These are phyloP conservation scores for Solea solea DNA, from an alignment of 2,113 vertebrate species.

Conservation along the genomic window DNA sequence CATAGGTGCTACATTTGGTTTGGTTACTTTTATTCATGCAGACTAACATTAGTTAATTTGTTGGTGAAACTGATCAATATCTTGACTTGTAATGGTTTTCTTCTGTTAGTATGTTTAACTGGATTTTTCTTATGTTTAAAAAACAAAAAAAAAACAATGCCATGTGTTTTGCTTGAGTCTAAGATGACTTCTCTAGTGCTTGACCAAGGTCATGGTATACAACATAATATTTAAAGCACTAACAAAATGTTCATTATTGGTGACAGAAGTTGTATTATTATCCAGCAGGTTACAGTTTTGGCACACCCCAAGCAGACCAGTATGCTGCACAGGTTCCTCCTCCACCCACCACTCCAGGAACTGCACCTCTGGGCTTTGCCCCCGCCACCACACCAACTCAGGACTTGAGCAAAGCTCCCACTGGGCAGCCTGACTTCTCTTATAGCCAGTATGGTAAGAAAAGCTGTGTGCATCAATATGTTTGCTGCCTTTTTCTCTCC, in stretches of 20 bases:
- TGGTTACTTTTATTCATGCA: not conserved
- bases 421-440: conserved; percentile 95
- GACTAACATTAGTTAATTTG: not conserved
- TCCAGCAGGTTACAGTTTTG: conserved; percentile 92
- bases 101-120: not conserved
- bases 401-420: conserved; percentile 96
- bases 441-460: conserved; percentile 98
- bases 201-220: not conserved
- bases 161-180: not conserved
- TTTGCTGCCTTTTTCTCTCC: conserved; percentile 47
- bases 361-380: conserved; percentile 92
- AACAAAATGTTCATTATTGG: not conserved
- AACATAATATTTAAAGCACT: not conserved
- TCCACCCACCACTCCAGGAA: conserved; percentile 93
- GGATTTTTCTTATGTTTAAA: not conserved
- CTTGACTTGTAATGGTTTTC: not conserved
- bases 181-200: not conserved
- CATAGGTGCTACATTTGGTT: not conserved
- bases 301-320: conserved; percentile 95
- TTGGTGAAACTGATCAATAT: not conserved
- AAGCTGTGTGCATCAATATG: conserved; percentile 33
- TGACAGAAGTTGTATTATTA: not conserved
- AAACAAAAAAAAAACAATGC: no score
- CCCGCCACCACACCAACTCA: conserved; percentile 96
- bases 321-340: conserved; percentile 93